These are phyloP conservation scores for Haliclystus octoradiatus DNA, from an alignment of 30 jellyfish, hydroid and myxozoan genomes.

Conservation along the genomic window DNA sequence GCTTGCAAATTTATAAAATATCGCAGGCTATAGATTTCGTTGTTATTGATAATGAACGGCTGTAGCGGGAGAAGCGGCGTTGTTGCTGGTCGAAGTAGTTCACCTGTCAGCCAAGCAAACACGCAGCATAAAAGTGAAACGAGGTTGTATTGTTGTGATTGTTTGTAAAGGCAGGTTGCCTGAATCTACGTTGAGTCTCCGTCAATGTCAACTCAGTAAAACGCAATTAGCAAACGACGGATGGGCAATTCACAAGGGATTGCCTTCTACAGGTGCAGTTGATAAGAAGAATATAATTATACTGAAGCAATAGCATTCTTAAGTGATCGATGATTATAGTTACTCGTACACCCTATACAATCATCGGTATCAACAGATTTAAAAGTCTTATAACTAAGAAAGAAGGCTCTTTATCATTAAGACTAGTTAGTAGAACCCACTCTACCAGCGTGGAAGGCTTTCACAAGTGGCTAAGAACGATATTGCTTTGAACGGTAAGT, in stretches of 20 bases:
- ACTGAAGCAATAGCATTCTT: no score
- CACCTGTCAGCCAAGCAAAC: not conserved
- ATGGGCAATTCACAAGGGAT: not conserved
- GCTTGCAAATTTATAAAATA: no score
- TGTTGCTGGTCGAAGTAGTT: not conserved
- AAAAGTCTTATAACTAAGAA: no score
- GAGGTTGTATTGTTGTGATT: not conserved
- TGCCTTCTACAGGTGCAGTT: not conserved
- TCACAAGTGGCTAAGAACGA: no score
- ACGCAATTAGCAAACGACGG: slow-evolving; percentile 1
- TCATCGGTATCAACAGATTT: no score
- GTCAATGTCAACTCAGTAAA: not conserved
- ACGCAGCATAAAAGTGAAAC: not conserved
- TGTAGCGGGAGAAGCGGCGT: slow-evolving; percentile 1
- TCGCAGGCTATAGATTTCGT: not conserved
- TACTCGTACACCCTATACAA: no score
- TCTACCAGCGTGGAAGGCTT: no score
- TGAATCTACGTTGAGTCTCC: not conserved
- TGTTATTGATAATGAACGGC: not conserved
- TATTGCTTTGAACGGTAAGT: no score
- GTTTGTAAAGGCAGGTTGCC: slow-evolving; percentile 1
- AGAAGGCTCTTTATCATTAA: no score
- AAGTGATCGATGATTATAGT: no score
- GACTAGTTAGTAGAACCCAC: no score
- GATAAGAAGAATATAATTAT: no score